phyloP scores from a whole-genome alignment of 2,797 vertebrate genomes.

The Enteromius treurensis region DNA sequence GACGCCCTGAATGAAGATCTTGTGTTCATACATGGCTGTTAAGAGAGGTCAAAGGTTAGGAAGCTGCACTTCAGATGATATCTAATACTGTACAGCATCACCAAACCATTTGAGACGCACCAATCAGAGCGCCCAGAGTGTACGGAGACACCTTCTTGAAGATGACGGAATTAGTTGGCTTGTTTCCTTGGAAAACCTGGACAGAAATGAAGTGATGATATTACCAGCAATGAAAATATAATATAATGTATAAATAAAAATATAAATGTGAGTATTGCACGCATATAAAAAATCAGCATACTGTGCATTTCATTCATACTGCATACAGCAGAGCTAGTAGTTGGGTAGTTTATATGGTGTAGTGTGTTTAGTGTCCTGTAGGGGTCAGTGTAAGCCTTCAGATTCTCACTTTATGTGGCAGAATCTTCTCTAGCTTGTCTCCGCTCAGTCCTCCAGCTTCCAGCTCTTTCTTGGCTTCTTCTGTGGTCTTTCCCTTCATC shows the following conservation, averaged over 20 bases:
- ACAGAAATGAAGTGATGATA: neutral
- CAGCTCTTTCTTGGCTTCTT: constrained; percentile 91
- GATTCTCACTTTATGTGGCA: constrained; percentile 91
- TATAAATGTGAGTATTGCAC: neutral
- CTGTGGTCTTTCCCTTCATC: constrained; percentile 93
- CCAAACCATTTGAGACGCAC: constrained; percentile 70
- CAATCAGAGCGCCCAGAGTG: constrained; percentile 91
- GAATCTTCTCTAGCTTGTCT: constrained; percentile 86
- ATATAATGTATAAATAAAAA: too few species aligned
- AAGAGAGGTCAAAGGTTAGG: constrained; percentile 18
- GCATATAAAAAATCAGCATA: neutral
- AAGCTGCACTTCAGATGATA: neutral
- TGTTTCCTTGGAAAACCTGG: constrained; percentile 98
- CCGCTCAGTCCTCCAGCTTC: constrained; percentile 84
- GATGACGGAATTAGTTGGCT: constrained; percentile 94
- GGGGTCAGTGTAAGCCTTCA: constrained; percentile 46
- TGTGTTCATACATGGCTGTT: constrained; percentile 96
- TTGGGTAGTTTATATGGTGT: neutral
- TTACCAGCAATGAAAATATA: neutral
- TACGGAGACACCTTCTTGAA: constrained; percentile 93
- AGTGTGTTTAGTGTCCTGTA: constrained; percentile 43
- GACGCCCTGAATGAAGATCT: constrained; percentile 96
- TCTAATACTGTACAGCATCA: neutral
- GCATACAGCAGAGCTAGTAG: neutral
- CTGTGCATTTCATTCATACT: too few species aligned